phyloP scores from a whole-genome alignment of 2,888 invertebrate species.

The Amphiduros pacificus region DNA sequence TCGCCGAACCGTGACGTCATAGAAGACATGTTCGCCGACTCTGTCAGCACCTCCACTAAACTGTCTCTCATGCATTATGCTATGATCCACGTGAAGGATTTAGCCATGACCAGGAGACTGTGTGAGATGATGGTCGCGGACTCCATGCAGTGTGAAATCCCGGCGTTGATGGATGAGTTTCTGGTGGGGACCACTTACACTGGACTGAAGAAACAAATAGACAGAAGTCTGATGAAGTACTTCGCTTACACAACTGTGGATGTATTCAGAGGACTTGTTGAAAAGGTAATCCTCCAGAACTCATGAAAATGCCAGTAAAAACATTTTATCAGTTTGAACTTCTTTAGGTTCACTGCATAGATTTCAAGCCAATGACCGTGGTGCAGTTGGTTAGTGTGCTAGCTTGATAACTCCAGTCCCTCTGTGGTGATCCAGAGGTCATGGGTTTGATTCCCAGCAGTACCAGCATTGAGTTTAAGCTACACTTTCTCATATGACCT shows the following conservation, averaged over 20 bases:
- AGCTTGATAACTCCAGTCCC: no score
- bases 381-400: no score
- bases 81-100: constrained; percentile 75
- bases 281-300: constrained; percentile 38
- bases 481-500: no score
- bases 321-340: no score
- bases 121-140: constrained; percentile 56
- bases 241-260: constrained; percentile 45
- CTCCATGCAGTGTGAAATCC: constrained; percentile 68
- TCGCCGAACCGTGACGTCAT: neutral
- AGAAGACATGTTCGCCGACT: neutral
- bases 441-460: no score
- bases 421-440: no score
- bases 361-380: no score
- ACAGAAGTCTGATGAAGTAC: constrained; percentile 39
- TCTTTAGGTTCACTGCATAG: no score
- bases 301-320: neutral
- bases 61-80: constrained; percentile 82
- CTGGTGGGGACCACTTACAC: constrained; percentile 64
- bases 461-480: no score
- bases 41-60: constrained; percentile 35
- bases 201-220: constrained; percentile 42
- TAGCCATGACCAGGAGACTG: constrained; percentile 72
- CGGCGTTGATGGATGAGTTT: constrained; percentile 78
- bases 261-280: constrained; percentile 47